phyloP scores from a whole-genome alignment of 2,888 invertebrate species.

The Timema podura region DNA sequence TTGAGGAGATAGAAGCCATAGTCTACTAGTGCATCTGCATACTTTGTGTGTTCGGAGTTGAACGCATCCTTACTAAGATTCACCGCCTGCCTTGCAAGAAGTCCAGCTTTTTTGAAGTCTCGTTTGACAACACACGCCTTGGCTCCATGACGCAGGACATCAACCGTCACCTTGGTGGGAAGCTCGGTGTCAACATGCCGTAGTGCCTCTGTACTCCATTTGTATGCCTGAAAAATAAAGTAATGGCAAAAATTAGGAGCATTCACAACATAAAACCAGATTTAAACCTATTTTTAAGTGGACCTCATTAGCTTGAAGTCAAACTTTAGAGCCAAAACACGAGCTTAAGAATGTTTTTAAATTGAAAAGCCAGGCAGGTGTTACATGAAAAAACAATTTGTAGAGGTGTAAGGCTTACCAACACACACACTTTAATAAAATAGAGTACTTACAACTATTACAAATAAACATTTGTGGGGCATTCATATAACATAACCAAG shows the following conservation, averaged over 20 bases:
- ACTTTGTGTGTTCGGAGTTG: conserved; percentile 65
- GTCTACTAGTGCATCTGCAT: conserved; percentile 80
- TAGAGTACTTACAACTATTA: too few species aligned
- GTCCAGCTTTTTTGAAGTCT: conserved; percentile 74
- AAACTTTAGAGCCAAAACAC: not conserved
- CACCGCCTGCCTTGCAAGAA: conserved; percentile 78
- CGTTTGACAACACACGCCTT: conserved; percentile 88
- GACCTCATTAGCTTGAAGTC: conserved; percentile 1
- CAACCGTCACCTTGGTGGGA: conserved; percentile 63
- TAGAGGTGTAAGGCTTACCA: too few species aligned
- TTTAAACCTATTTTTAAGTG: not conserved
- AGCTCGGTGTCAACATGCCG: conserved; percentile 59
- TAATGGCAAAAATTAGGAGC: not conserved
- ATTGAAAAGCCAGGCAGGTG: too few species aligned
- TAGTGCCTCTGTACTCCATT: conserved; percentile 75
- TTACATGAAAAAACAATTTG: too few species aligned
- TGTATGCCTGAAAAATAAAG: conserved; percentile 51
- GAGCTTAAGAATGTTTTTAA: too few species aligned
- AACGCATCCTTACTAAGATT: conserved; percentile 57
- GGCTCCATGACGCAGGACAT: conserved; percentile 80
- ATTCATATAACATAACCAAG: too few species aligned
- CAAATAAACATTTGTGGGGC: too few species aligned
- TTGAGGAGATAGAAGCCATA: conserved; percentile 89
- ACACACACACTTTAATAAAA: too few species aligned
- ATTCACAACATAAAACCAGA: not conserved